Conservation (phyloP, 2,113 vertebrate genomes). For the Neotoma lepida region DNA sequence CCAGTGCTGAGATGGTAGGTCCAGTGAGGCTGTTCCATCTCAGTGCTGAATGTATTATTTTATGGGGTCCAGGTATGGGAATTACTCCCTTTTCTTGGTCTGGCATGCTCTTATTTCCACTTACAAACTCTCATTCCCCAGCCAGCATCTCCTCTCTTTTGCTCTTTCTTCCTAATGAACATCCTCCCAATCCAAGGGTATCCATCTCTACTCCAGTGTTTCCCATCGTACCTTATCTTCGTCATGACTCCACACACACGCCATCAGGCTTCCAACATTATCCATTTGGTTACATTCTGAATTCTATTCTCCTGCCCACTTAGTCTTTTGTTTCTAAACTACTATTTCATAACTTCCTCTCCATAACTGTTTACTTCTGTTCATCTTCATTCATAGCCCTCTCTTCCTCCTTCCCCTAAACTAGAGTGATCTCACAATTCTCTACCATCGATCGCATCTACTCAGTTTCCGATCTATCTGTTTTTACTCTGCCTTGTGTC, state of each 20-base stretch:
- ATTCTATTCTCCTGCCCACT: not conserved
- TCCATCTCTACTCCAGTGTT: not conserved
- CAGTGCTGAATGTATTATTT: accelerated
- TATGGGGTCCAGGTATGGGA: not conserved
- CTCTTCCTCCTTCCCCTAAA: not conserved
- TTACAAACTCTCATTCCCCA: not conserved
- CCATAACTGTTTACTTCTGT: not conserved
- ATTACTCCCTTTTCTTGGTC: not conserved
- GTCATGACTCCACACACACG: not conserved
- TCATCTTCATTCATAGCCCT: no score
- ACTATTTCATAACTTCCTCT: not conserved
- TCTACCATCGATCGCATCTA: accelerated
- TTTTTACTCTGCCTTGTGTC: not conserved
- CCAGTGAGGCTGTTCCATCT: not conserved
- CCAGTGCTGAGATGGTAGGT: not conserved
- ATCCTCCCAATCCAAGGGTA: not conserved
- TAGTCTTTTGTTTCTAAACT: not conserved
- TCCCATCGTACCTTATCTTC: not conserved
- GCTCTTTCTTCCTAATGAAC: not conserved
- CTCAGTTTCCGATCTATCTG: not conserved
- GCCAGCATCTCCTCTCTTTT: not conserved
- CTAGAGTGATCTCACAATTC: not conserved
- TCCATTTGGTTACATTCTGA: not conserved
- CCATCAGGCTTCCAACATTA: not conserved
- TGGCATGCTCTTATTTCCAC: not conserved